Base-by-base conservation (phyloP, 2,888 invertebrate species). In the Idaea straminata region DNA sequence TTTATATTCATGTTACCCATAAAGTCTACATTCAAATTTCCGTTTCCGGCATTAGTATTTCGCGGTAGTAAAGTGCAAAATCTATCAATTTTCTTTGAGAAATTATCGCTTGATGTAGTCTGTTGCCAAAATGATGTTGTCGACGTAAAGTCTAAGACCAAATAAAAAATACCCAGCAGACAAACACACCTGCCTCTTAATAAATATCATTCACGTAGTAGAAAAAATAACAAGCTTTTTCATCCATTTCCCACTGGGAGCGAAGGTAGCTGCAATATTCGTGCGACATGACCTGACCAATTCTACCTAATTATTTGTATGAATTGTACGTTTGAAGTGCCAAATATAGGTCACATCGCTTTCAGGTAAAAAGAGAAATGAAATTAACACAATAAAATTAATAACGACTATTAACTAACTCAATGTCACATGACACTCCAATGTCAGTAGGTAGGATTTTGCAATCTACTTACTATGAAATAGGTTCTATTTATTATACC, bases 151-250 rank as follows among this genome's bases (percentile, higher is more conserved):
- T 3, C 47, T 47, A 7, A 69, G 70, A 71, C 70, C 72, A 73
- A 69, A 70, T 73, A 69, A 73, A 61, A 64, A 63, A 63, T 63
- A 57, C 61, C 34, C 15, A 15, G 38, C 47, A 59, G 58, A 62
- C 61, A 61, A 57, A 69, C 68, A 62, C 73, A 75, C 72, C 72
- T 75, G 71, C 47, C 66, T 62, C 72, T 68, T 69, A 72, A 69
- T 71, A 75, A 74, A 75, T 69, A 74, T 69, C 64, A 59, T 63
- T 62, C 68, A 62, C 68, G 69, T 69, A 69, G 64, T 69, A 67
- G 68, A 71, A 70, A 72, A 74, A 74, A 72, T 69, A 74, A 68
- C 72, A 71, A 66, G 67, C 62, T 68, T 69, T 71, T 69, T 67
- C 25, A 66, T 38, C 61, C 61, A 65, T 64, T 66, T 69, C 65